Base-by-base conservation (phyloP, 2,113 vertebrate genomes). In the Saiga tatarica region DNA sequence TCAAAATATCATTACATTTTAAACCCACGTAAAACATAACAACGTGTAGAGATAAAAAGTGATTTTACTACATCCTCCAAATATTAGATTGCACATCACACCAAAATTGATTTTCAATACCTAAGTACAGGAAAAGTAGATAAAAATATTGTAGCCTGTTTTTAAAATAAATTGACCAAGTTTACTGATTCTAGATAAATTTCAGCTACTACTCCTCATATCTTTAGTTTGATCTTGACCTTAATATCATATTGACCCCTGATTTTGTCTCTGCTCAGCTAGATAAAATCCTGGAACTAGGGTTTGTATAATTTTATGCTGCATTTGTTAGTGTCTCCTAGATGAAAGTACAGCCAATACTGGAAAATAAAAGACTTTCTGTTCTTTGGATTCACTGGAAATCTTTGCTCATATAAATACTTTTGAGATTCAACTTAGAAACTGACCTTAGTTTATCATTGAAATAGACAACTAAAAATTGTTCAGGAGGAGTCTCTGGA, bases 241-340 rank as follows among this genome's bases (percentile, higher is more conserved):
- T 96, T 96, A 84, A 84, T 96, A 76, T 79, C 15, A 87, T 83
- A 92, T 52, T 91, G 94, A 89, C 71, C 62, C 23, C 6, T 96
- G 42, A 92, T 12, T 86, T 47, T 79, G 74, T 88, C 36, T 96
- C 52, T 81, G 39, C 53, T 89, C 71, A 87, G 42, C 23, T 53
- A 67, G 64, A 89, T 81, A 92, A 95, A 81, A 26, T 82, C 82
- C 17, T 87, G 67, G 53, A 89, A 39, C 57, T 91, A n/a, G 19
- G 83, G 67, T 45, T 90, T 74, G 57, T 74, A 55, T 83, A 64
- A 81, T 60, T 95, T 92, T 91, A 11, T 93, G 39, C 13, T n/a
- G 2, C 55, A 28, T 85, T 94, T 97, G 36, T 53, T 89, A 98
- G 12, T 62, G 30, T 25, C 6, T 79, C 60, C 88, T 50, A 26